Evolutionary conservation across 2,797 vertebrate genomes (phyloP).

Genomic region (Nyctalus aviator): DNA sequence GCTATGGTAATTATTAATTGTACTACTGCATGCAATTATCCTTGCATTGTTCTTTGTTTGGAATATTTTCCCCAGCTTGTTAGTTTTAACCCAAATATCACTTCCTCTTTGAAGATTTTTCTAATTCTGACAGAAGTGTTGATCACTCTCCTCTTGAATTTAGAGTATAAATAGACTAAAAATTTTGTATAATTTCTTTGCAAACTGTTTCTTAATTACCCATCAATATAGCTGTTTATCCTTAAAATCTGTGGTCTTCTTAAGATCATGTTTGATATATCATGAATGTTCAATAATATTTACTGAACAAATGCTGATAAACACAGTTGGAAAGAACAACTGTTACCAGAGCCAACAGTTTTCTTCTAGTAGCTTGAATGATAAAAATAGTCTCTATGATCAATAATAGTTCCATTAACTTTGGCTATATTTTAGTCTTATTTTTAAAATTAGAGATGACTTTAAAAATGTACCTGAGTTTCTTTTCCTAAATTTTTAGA

Average conservation of each 20-base stretch:
- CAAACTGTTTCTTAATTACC: not conserved
- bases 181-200: not conserved
- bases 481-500: conserved; percentile 1
- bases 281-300: not conserved
- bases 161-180: not conserved
- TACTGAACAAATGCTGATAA: not conserved
- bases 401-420: not conserved
- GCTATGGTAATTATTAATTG: not conserved
- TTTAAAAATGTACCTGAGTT: not conserved
- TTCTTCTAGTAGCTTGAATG: not conserved
- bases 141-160: not conserved
- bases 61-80: not conserved
- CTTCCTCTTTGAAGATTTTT: not conserved
- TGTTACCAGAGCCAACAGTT: not conserved
- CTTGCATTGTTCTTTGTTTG: not conserved
- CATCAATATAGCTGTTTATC: not conserved
- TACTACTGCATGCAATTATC: not conserved
- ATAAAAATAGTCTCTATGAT: not conserved
- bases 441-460: not conserved
- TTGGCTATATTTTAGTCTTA: not conserved
- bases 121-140: not conserved
- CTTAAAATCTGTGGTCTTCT: not conserved
- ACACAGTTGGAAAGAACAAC: not conserved
- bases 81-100: not conserved
- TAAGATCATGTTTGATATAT: not conserved